A percentile compares a stretch with the other conserved stretches of the same genome.
phyloP scores from a whole-genome alignment of 2,888 invertebrate genomes.

The Lochmaea crataegi region DNA sequence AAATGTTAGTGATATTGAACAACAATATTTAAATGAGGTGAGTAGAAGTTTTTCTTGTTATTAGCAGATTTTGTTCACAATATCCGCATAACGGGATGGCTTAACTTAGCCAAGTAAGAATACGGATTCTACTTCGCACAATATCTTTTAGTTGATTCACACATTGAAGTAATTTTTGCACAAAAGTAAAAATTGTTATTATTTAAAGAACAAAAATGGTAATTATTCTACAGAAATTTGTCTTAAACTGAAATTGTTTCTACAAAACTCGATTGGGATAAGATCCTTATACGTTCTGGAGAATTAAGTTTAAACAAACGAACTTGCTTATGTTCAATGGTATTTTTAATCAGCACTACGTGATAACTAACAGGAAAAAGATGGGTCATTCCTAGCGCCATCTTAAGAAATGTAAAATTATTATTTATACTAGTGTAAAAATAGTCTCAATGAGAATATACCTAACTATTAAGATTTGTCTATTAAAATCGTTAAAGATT shows the following conservation, averaged over 20 bases:
- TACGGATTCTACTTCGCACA: neutral
- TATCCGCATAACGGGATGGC: neutral
- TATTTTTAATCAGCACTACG: neutral
- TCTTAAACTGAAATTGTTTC: too few relatives aligned
- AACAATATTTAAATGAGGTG: slow-evolving; percentile 16
- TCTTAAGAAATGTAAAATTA: neutral
- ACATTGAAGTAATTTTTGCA: too few relatives aligned
- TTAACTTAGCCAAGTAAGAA: neutral
- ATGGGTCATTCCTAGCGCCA: neutral
- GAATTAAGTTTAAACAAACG: neutral
- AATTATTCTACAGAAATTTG: too few relatives aligned
- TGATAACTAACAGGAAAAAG: neutral
- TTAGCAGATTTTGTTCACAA: neutral
- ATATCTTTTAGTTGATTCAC: too few relatives aligned
- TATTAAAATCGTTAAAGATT: too few relatives aligned
- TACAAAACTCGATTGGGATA: too few relatives aligned
- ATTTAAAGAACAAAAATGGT: too few relatives aligned
- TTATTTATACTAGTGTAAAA: neutral
- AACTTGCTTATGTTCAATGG: neutral
- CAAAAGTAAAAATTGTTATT: too few relatives aligned
- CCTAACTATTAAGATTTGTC: too few relatives aligned
- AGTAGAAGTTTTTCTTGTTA: slow-evolving; percentile 9
- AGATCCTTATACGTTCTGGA: too few relatives aligned
- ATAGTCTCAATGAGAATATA: neutral
- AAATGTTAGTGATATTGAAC: slow-evolving; percentile 17